Conservation (phyloP, 2,113 vertebrate species). For the Gallinago paraguaiae region DNA sequence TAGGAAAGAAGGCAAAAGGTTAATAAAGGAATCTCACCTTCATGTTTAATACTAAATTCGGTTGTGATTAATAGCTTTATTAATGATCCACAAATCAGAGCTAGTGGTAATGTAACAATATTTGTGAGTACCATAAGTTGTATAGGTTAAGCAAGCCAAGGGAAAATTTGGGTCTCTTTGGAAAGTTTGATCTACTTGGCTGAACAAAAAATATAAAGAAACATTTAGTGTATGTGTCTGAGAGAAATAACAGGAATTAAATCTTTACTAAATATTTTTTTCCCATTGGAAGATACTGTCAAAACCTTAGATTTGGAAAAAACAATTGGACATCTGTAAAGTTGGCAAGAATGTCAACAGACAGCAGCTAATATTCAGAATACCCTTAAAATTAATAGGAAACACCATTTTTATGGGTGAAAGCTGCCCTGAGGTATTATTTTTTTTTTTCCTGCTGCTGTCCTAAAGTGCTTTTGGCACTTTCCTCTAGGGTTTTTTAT, state of each 20-base stretch:
- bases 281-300: background rate
- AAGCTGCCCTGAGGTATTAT: background rate
- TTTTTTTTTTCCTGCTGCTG: background rate
- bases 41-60: constrained; percentile 39
- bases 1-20: constrained; percentile 41
- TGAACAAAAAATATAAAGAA: background rate
- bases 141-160: background rate
- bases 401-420: background rate
- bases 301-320: background rate
- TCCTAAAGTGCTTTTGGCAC: background rate
- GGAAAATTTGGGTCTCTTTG: background rate
- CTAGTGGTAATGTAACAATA: background rate
- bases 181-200: background rate
- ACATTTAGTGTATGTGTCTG: background rate
- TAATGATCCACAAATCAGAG: constrained; percentile 43
- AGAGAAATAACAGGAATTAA: background rate
- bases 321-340: background rate
- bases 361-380: background rate
- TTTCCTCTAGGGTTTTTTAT: background rate
- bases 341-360: background rate
- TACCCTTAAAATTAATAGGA: background rate
- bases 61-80: constrained; percentile 50
- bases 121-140: background rate
- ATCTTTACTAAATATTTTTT: background rate
- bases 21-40: constrained; percentile 58